A percentile compares a stretch with the other conserved stretches of the same genome.
Evolutionary conservation across 2,888 invertebrate species (phyloP).

Genomic region (Ormyrus thymus): DNA sequence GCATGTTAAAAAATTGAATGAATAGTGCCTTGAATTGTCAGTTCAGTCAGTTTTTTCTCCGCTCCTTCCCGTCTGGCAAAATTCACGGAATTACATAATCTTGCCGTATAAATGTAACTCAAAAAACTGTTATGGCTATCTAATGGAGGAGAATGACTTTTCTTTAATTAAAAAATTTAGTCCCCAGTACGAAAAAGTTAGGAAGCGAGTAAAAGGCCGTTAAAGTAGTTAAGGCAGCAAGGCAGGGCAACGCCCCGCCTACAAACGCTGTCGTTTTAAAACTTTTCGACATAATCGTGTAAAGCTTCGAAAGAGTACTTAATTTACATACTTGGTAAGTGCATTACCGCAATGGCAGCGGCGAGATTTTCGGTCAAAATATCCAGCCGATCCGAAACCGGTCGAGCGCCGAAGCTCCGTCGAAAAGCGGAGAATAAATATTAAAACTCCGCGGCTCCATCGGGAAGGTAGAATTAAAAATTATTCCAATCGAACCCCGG

Average conservation of each 20-base stretch:
- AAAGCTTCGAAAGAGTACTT: conserved; percentile 3
- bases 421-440: background rate
- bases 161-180: conserved; percentile 34
- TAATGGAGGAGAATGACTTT: background rate
- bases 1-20: too few species aligned
- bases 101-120: too few species aligned
- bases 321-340: conserved; percentile 33
- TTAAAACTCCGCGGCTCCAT: background rate
- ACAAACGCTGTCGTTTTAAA: conserved; percentile 16
- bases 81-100: too few species aligned
- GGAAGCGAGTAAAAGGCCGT: background rate
- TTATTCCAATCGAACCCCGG: background rate
- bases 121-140: too few species aligned
- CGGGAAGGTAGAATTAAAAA: background rate
- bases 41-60: too few species aligned
- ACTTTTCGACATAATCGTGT: conserved; percentile 11
- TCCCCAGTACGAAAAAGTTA: background rate
- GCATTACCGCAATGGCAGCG: background rate
- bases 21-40: too few species aligned
- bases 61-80: too few species aligned
- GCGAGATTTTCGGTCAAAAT: background rate
- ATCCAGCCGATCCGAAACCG: background rate
- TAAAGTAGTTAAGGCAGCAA: background rate
- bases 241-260: background rate
- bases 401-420: background rate